Evolutionary conservation across 2,888 invertebrate species (phyloP).

Genomic region (Rhogogaster chlorosoma): DNA sequence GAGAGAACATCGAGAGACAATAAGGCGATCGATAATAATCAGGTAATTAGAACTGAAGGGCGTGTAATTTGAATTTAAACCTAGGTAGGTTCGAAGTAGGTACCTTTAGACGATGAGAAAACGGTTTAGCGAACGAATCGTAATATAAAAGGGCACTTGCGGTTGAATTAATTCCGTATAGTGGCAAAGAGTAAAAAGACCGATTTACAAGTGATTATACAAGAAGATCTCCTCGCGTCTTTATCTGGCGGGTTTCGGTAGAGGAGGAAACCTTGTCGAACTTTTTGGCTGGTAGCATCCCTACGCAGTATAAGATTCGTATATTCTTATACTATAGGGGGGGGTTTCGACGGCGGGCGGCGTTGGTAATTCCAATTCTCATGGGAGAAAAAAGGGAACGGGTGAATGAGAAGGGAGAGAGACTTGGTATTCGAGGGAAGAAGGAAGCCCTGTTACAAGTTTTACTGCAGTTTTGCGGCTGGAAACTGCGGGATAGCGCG

Average conservation of each 20-base stretch:
- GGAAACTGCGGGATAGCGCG: constrained; percentile 76
- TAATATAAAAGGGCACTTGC: constrained; percentile 1
- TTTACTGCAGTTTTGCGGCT: constrained; percentile 78
- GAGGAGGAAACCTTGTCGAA: neutral
- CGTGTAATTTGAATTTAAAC: neutral
- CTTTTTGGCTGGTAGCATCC: neutral
- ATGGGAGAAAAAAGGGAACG: constrained; percentile 45
- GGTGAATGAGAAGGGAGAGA: constrained; percentile 62
- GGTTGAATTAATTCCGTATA: neutral
- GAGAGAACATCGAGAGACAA: neutral
- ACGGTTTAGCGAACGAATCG: neutral
- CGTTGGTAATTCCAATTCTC: constrained; percentile 21
- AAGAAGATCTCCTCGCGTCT: constrained; percentile 10
- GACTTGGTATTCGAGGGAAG: constrained; percentile 55
- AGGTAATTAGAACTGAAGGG: neutral
- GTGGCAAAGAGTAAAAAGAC: neutral
- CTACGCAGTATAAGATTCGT: neutral
- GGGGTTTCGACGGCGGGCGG: neutral
- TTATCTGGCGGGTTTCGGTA: neutral
- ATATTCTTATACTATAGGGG: neutral
- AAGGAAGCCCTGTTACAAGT: constrained; percentile 78
- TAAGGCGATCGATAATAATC: constrained; percentile 1
- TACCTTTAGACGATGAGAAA: neutral
- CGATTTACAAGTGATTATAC: constrained; percentile 40
- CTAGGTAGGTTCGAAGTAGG: neutral